Base-by-base conservation (phyloP, 2,797 vertebrate species). In the Spea hammondii region DNA sequence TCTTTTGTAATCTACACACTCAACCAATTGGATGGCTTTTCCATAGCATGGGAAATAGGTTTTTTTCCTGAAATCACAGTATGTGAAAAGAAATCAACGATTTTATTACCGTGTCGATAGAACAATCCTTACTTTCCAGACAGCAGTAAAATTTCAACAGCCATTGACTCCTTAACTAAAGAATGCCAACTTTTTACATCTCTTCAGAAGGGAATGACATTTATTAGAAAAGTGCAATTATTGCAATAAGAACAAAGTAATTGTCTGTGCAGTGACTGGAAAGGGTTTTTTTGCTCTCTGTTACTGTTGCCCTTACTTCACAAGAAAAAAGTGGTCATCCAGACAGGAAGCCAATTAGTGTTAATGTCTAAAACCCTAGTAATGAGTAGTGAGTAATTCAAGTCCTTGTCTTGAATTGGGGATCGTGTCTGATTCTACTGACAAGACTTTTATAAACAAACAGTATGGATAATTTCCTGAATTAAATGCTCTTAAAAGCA, bases 271-370 rank as follows among this genome's bases (percentile, higher is more conserved):
- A 68, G 0, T 3, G 68, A 55, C 2, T 77, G 76, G 76, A 48
- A 81, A 84, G 82, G 82, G 0, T 64, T 6, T 72, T 57, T 8
- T 79, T 70, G 62, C 78, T 59, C 68, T 55, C 11, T 12, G 12
- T 75, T 50, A 57, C 55, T 76, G 5, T 78, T 84, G 85, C 74
- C 78, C 74, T 84, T 72, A 72, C 83, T 85, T 75, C 80, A 50
- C 81, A 65, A 4, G 84, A 86, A 79, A 17, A 85, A 84, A 81
- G 84, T 65, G 46, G 5, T 77, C 7, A 11, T 14, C 64, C 59
- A 84, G 82, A 85, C 47, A 69, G 67, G n/a, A 69, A 69, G 32
- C 32, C 70, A 71, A 44, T 54, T 5, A 3, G 11, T 8, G 14
- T 65, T n/a, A 7, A 12, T 72, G 45, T 62, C 59, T 9, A 14